Percentiles rank a stretch among this genome's conserved stretches.
Evolutionary conservation across 2,113 vertebrate genomes (phyloP).

Genomic region (Eulemur macaco): DNA sequence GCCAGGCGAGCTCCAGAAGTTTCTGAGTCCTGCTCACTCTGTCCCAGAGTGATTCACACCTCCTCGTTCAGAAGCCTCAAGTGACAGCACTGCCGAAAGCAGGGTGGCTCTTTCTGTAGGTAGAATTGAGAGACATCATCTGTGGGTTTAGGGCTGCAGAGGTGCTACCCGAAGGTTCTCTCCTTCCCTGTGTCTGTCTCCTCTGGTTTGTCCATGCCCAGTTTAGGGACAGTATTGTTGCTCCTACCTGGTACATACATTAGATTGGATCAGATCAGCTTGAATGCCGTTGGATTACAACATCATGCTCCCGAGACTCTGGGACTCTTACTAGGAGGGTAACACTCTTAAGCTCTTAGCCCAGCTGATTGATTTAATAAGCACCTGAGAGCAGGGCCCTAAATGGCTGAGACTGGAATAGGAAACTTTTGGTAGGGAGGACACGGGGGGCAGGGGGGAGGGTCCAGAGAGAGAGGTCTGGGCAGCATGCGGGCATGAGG

Average conservation of each 20-base stretch:
- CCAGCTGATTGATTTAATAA: background rate
- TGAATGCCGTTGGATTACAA: background rate
- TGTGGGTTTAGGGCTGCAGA: background rate
- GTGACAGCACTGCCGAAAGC: accelerated
- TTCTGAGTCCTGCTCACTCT: background rate
- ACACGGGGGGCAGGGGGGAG: background rate
- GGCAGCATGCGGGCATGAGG: background rate
- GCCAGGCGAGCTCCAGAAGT: background rate
- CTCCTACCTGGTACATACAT: too few relatives aligned
- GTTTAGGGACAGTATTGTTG: too few relatives aligned
- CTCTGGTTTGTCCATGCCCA: background rate
- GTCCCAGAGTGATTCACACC: background rate
- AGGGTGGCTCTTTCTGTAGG: background rate
- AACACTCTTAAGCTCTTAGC: background rate
- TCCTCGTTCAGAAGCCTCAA: background rate
- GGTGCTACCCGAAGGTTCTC: background rate
- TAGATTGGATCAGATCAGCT: background rate
- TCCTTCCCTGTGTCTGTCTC: background rate
- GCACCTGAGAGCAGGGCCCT: background rate
- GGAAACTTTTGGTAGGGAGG: background rate
- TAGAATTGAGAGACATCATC: background rate
- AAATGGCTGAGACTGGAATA: background rate
- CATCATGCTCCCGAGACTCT: background rate
- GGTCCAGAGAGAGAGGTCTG: background rate
- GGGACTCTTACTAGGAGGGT: background rate